Evolutionary conservation across 2,888 invertebrate species (phyloP), one percentile per base, ranked within the genome.

Genomic region (Stenoptilia bipunctidactyla): DNA sequence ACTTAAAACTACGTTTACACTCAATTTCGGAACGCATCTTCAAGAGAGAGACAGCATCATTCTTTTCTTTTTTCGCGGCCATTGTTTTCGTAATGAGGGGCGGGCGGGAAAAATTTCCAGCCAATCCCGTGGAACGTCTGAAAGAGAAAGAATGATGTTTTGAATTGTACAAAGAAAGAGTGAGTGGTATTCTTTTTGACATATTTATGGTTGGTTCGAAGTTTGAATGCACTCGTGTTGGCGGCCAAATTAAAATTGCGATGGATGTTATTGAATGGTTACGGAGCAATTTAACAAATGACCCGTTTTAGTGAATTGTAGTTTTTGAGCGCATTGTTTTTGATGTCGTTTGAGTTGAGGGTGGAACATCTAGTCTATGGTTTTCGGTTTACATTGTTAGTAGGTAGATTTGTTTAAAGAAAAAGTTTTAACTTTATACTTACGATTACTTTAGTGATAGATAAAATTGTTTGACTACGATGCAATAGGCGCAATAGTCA

Each of bases 81-180:
- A 66, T 70, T 71, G 70, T 70, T 58, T 60, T 50, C 47, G 45
- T 55, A 54, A 56, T 50, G 48, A 52, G 53, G 66, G 72, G 72
- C 65, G 72, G 57, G 54, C 57, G 50, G 20, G 36, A 51, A 62
- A 65, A 52, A 65, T 66, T 69, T 68, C 58, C 51, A 45, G 41
- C 72, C 68, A 71, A 71, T 71, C 54, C 44, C 46, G 46, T 27
- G 20, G 15, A 41, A 27, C 37, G 66, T 15, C 36, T 25, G 60
- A 69, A 37, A 39, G 58, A 48, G 66, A 64, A 13, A 34, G 48
- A 25, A 13, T 15, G 41, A 47, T 43, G 38, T 52, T 56, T 49
- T 52, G 41, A 45, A 41, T 41, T 40, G 44, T 43, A 49, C 39
- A 48, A 52, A 51, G 53, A 60, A 49, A 47, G 62, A 52, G 52